Conservation (phyloP, 1,140 invertebrate species). For the Drosophila pachea region DNA sequence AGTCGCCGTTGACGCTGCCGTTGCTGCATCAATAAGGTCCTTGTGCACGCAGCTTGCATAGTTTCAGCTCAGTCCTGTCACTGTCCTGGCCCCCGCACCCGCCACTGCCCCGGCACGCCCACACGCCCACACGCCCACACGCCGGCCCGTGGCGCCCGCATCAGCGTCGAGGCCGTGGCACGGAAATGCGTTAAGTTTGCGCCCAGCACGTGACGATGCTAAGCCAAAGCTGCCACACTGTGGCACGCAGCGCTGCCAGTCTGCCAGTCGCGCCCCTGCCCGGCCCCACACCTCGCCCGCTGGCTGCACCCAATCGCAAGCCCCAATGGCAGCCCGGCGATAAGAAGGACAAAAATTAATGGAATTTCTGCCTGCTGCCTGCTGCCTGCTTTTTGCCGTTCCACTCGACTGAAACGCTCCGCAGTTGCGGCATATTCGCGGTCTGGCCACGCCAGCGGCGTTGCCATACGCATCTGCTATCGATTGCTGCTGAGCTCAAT, state of each 20-base stretch:
- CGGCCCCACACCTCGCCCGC: background rate
- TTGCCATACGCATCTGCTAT: too few species aligned
- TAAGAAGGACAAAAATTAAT: constrained; percentile 77
- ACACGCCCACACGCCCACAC: background rate
- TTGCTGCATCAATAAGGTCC: constrained; percentile 72
- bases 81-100: background rate
- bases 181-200: constrained; percentile 76
- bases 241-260: constrained; percentile 57
- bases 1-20: background rate
- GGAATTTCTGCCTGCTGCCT: constrained; percentile 68
- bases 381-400: constrained; percentile 63
- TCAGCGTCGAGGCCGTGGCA: constrained; percentile 39
- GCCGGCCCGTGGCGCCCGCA: constrained; percentile 3
- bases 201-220: constrained; percentile 72
- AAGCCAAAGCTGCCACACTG: constrained; percentile 75
- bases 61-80: background rate
- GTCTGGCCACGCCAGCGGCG: background rate
- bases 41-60: constrained; percentile 61
- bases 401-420: constrained; percentile 5
- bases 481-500: too few species aligned
- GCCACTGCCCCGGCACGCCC: background rate
- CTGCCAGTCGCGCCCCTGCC: background rate
- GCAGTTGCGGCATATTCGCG: constrained; percentile 28
- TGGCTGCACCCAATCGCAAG: constrained; percentile 10
- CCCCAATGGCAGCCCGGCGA: constrained; percentile 46